These are phyloP conservation scores for Saturnia japonica DNA, from an alignment of 2,888 invertebrate species.

Conservation along the genomic window DNA sequence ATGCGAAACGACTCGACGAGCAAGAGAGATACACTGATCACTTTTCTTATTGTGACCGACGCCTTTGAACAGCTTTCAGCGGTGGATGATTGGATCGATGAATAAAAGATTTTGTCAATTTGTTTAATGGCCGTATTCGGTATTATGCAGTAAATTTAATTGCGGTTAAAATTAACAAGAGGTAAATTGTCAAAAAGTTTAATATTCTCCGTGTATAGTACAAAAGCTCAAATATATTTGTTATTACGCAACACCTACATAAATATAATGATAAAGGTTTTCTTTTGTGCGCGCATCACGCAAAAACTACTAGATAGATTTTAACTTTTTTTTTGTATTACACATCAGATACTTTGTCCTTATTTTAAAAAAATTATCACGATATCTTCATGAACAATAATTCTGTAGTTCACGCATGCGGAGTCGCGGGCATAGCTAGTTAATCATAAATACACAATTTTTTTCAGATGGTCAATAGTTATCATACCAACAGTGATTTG, in stretches of 20 bases:
- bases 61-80: constrained; percentile 71
- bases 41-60: constrained; percentile 65
- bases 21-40: constrained; percentile 31
- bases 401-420: too few relatives aligned
- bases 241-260: too few relatives aligned
- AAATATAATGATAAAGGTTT: too few relatives aligned
- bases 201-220: not conserved
- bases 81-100: constrained; percentile 75
- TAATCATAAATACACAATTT: not conserved
- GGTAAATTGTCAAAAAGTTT: constrained; percentile 1
- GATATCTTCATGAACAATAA: too few relatives aligned
- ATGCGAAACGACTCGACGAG: constrained; percentile 37
- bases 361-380: too few relatives aligned
- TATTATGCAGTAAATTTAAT: constrained; percentile 73
- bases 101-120: constrained; percentile 79
- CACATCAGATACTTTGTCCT: too few relatives aligned
- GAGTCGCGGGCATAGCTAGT: too few relatives aligned
- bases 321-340: too few relatives aligned
- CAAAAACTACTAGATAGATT: too few relatives aligned
- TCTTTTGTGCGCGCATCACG: too few relatives aligned
- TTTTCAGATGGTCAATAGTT: too few relatives aligned
- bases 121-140: constrained; percentile 65
- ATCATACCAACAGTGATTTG: too few relatives aligned
- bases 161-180: constrained; percentile 29
- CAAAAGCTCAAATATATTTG: not conserved